Evolutionary conservation across 1,140 invertebrate genomes (phyloP), one percentile per base, ranked within the genome.

Genomic region (Lordiphosa collinella): DNA sequence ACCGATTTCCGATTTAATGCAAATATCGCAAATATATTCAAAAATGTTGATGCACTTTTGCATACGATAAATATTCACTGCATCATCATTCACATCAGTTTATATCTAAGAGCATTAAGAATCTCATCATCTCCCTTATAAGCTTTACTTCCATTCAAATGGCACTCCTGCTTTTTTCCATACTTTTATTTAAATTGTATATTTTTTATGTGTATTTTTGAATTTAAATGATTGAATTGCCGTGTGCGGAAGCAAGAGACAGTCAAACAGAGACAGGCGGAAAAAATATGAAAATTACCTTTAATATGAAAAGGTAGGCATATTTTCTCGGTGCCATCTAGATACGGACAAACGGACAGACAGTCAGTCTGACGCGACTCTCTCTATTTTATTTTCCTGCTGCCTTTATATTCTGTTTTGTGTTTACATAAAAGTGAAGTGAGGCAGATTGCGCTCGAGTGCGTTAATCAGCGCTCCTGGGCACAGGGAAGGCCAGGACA

Each of bases 381-480:
- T 29, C 56, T 82, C 76, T 84, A 80, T 71, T 82, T 80, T 84
- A 82, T 79, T 79, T 78, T 79, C 53, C 55, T 63, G 48, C 66
- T 79, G 74, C 74, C 74, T 79, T 79, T 79, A 79, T 79, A 79
- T 84, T 84, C 78, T 80, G 78, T 84, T 82, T 84, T 80, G 76
- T 82, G 76, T 84, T 80, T 80, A 82, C 78, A 80, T 71, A 82
- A 80, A 84, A 82, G 78, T 80, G 76, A 80, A 82, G 78, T 75
- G 78, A 78, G 76, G 62, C 76, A 82, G 78, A 84, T 82, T 82
- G 72, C 78, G 76, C 76, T 84, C 78, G 78, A 82, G 76, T 82
- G 76, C 76, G 76, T 84, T 82, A 82, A 82, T 82, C 76, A 82
- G 72, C 76, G 76, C 72, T 68, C 56, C 63, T 61, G 79, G 72